These are phyloP conservation scores for Rhynchonycteris naso DNA, from an alignment of 2,797 vertebrate species.

Conservation along the genomic window DNA sequence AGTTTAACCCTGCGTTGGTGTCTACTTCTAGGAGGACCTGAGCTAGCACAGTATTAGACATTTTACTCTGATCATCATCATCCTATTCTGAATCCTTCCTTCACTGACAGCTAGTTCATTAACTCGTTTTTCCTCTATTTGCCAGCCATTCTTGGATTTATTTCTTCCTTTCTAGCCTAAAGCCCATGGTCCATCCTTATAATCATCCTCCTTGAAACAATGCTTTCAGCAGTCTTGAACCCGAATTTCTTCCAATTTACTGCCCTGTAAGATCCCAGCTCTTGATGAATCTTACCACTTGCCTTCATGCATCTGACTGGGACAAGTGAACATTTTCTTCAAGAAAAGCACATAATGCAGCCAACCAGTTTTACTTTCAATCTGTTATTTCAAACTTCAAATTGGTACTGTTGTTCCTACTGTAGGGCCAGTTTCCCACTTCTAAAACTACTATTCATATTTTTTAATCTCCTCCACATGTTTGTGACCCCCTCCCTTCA, in stretches of 20 bases:
- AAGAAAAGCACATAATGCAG: conserved; percentile 25
- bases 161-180: background rate
- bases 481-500: background rate
- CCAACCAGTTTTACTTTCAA: background rate
- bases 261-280: conserved; percentile 1
- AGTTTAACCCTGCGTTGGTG: conserved; percentile 21
- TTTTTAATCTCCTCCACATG: conserved; percentile 17
- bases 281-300: background rate
- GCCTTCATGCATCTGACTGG: background rate
- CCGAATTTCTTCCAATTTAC: conserved; percentile 2
- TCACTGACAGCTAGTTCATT: background rate
- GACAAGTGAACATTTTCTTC: background rate
- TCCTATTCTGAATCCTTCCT: background rate
- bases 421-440: background rate
- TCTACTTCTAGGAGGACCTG: conserved; percentile 53
- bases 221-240: background rate
- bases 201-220: background rate
- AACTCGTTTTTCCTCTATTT: background rate
- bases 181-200: background rate
- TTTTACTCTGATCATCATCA: conserved; percentile 12
- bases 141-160: background rate
- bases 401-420: background rate
- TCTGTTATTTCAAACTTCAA: background rate
- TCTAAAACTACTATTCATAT: background rate
- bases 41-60: background rate